Conservation (phyloP, 2,888 invertebrate species). For the Athalia rosae region DNA sequence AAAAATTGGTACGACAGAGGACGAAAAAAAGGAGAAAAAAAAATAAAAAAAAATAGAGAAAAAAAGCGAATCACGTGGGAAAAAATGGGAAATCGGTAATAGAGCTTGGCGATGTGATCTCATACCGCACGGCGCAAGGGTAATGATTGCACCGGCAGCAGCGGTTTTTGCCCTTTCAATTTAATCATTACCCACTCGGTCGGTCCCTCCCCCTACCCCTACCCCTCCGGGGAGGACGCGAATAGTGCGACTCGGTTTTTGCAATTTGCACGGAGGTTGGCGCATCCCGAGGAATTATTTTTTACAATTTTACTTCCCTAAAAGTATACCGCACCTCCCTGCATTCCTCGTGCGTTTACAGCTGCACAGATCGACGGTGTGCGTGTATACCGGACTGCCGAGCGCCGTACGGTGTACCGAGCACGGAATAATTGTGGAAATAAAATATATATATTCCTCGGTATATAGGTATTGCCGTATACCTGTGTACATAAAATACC, state of each 20-base stretch:
- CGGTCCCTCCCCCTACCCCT: too few relatives aligned
- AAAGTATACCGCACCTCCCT: constrained; percentile 5
- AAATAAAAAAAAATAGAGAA: background rate
- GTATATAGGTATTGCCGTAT: background rate
- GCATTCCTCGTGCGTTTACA: background rate
- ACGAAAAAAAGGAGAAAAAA: background rate
- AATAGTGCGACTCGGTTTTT: too few relatives aligned
- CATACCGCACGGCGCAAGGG: background rate
- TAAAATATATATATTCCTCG: constrained; percentile 20
- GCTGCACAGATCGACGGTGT: background rate
- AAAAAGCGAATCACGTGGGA: background rate
- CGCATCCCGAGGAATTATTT: constrained; percentile 1
- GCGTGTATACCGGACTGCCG: too few relatives aligned
- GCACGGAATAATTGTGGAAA: constrained; percentile 16
- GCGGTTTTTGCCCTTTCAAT: constrained; percentile 42
- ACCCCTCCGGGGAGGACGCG: too few relatives aligned
- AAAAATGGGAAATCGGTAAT: constrained; percentile 59
- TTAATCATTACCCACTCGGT: constrained; percentile 25
- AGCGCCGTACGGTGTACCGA: too few relatives aligned
- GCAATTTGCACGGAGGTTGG: too few relatives aligned
- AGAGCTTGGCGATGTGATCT: constrained; percentile 52
- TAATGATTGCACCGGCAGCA: constrained; percentile 6
- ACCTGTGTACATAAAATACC: background rate
- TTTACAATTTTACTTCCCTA: constrained; percentile 15
- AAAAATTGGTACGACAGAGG: background rate